Percentiles rank a stretch among this genome's conserved stretches.
Evolutionary conservation across 2,797 vertebrate species (phyloP).

Genomic region (Pangasius djambal): DNA sequence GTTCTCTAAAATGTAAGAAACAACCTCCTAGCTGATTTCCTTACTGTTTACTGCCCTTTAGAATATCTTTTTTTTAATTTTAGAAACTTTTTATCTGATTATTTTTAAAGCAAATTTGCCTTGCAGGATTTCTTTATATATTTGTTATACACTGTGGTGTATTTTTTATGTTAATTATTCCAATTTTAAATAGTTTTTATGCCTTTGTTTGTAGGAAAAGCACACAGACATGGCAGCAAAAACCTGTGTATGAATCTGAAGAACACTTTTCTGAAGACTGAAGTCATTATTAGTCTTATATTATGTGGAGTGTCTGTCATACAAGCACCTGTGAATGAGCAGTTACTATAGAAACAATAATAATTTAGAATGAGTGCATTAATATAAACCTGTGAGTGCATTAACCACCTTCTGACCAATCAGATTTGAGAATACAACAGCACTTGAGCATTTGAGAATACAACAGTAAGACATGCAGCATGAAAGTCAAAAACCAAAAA

Average conservation of each 20-base stretch:
- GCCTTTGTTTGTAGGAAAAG: background rate
- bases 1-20: background rate
- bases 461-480: background rate
- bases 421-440: background rate
- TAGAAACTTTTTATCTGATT: background rate
- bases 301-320: background rate
- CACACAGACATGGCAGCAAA: background rate
- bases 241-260: background rate
- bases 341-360: background rate
- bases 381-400: background rate
- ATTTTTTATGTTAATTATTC: background rate
- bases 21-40: background rate
- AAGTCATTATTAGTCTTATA: background rate
- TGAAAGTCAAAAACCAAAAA: background rate
- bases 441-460: background rate
- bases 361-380: background rate
- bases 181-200: background rate
- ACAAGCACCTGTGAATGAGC: background rate
- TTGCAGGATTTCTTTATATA: background rate
- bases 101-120: background rate
- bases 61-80: background rate
- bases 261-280: background rate
- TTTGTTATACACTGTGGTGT: background rate
- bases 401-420: background rate
- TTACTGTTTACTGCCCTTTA: background rate